phyloP scores from a whole-genome alignment of 1,140 invertebrate species.

The Drosophila nannoptera region DNA sequence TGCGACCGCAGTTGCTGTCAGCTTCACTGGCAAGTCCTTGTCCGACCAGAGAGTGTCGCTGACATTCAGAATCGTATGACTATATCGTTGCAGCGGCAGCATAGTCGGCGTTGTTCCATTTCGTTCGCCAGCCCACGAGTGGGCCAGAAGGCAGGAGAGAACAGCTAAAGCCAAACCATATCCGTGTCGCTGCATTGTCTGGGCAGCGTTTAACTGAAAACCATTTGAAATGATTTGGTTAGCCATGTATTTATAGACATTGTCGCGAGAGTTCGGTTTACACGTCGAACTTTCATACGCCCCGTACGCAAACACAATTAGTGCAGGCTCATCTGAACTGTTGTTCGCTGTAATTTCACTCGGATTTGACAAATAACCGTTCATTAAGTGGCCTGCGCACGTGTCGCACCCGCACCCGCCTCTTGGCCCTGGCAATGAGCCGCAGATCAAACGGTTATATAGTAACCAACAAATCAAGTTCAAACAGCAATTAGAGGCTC shows the following conservation, averaged over 20 bases:
- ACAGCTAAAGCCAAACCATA: slow-evolving; percentile 2
- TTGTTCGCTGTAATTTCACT: not conserved
- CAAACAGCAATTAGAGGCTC: slow-evolving; percentile 56
- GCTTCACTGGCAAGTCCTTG: slow-evolving; percentile 9
- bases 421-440: slow-evolving; percentile 17
- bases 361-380: slow-evolving; percentile 1
- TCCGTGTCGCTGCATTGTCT: slow-evolving; percentile 23
- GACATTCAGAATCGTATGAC: slow-evolving; percentile 32
- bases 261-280: too few relatives aligned
- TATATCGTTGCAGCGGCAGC: slow-evolving; percentile 6
- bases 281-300: slow-evolving; percentile 5
- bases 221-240: slow-evolving; percentile 26
- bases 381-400: slow-evolving; percentile 9
- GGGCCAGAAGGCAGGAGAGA: not conserved
- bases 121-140: slow-evolving; percentile 7
- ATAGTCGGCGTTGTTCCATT: slow-evolving; percentile 39
- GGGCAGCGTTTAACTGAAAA: slow-evolving; percentile 6
- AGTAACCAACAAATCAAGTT: slow-evolving; percentile 39
- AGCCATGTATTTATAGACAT: not conserved
- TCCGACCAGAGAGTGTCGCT: slow-evolving; percentile 26
- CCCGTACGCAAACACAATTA: slow-evolving; percentile 42
- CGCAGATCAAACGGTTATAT: slow-evolving; percentile 14
- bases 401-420: slow-evolving; percentile 14
- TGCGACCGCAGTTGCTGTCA: not conserved
- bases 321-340: slow-evolving; percentile 33